A percentile compares a stretch with the other conserved stretches of the same genome.
phyloP scores from a whole-genome alignment of 1,140 invertebrate genomes.

The Drosophila kurseongensis region DNA sequence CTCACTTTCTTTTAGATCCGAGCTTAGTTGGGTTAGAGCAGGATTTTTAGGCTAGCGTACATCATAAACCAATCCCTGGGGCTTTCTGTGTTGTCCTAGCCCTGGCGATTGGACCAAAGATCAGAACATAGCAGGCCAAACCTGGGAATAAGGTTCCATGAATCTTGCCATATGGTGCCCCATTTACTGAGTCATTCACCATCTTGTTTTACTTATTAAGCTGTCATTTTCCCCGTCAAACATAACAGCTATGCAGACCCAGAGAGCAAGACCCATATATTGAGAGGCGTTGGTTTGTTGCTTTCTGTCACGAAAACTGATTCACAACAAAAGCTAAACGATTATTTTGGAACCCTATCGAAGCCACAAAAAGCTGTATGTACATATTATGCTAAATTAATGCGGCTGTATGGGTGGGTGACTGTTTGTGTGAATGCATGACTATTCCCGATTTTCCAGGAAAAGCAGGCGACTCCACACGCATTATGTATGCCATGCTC shows the following conservation, averaged over 20 bases:
- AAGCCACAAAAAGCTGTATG: slow-evolving; percentile 25
- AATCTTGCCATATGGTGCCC: background rate
- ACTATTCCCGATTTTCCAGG: slow-evolving; percentile 75
- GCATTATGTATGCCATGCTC: slow-evolving; percentile 81
- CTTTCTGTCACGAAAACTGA: background rate
- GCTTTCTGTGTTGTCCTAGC: background rate
- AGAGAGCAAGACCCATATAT: slow-evolving; percentile 2
- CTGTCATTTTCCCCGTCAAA: slow-evolving; percentile 49
- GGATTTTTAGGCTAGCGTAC: background rate
- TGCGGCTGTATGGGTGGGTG: slow-evolving; percentile 15
- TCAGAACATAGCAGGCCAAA: slow-evolving; percentile 6
- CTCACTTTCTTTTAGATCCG: slow-evolving; percentile 41
- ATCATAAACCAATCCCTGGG: background rate
- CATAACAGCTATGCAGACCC: slow-evolving; percentile 18
- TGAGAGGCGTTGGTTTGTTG: background rate
- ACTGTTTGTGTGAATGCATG: slow-evolving; percentile 52
- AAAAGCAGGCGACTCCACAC: slow-evolving; percentile 63
- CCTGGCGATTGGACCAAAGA: slow-evolving; percentile 25
- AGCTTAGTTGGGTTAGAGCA: background rate
- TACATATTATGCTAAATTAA: slow-evolving; percentile 72
- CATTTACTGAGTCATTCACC: slow-evolving; percentile 24
- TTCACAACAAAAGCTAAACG: slow-evolving; percentile 4
- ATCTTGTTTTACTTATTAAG: slow-evolving; percentile 33
- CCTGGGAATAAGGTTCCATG: background rate
- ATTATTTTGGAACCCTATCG: background rate